Evolutionary conservation across 2,113 vertebrate species (phyloP).

Genomic region (Aspiorhynchus laticeps): DNA sequence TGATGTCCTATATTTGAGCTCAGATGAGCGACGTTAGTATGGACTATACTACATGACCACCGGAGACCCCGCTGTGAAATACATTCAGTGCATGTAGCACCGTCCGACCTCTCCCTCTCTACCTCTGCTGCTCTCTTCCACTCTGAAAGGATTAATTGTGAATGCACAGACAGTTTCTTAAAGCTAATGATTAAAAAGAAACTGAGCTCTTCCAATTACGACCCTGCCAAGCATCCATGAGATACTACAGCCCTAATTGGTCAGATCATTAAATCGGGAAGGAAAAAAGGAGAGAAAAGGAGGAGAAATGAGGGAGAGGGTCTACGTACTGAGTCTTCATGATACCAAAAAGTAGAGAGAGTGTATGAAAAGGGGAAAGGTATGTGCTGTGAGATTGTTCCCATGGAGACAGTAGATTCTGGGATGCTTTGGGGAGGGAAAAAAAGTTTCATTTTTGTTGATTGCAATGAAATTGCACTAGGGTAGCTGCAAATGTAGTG

Average conservation of each 20-base stretch:
- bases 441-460: constrained; percentile 8
- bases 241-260: constrained; percentile 47
- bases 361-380: not conserved
- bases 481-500: constrained; percentile 21
- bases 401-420: constrained; percentile 25
- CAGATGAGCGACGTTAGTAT: not conserved
- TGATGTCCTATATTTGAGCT: constrained; percentile 52
- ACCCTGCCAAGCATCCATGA: constrained; percentile 44
- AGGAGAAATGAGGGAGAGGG: not conserved
- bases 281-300: constrained; percentile 4
- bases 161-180: constrained; percentile 50
- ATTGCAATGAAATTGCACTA: constrained; percentile 32
- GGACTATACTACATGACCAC: constrained; percentile 29
- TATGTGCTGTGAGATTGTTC: not conserved
- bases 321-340: not conserved
- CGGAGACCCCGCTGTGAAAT: constrained; percentile 38
- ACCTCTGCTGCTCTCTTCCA: constrained; percentile 23
- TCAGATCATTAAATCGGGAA: constrained; percentile 51
- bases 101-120: constrained; percentile 18
- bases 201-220: constrained; percentile 55
- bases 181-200: constrained; percentile 56
- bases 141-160: constrained; percentile 52
- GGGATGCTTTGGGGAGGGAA: not conserved
- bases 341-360: not conserved
- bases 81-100: constrained; percentile 38